A percentile compares a stretch with the other conserved stretches of the same genome.
Conservation (phyloP, 2,797 vertebrate genomes). For the Phataginus tricuspis region DNA sequence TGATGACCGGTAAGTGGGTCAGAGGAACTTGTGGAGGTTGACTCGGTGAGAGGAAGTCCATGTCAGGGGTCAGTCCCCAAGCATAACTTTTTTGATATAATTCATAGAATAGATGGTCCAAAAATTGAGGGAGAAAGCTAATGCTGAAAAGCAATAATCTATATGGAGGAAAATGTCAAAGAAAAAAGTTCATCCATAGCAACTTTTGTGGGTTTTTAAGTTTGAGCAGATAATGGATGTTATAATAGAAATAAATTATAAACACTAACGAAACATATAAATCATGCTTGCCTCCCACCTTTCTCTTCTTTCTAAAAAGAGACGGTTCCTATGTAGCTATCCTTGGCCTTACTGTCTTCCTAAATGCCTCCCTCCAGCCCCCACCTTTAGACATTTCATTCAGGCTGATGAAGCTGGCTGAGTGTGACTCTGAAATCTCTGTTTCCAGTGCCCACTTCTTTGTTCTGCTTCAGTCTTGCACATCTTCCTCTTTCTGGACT, state of each 20-base stretch:
- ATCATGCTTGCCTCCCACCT: not conserved
- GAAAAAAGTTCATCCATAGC: not conserved
- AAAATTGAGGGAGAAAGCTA: slow-evolving; percentile 88
- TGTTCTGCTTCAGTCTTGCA: not conserved
- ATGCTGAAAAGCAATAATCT: slow-evolving; percentile 90
- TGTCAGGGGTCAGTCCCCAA: slow-evolving; percentile 89
- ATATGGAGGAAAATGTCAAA: slow-evolving; percentile 52
- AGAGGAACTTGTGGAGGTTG: slow-evolving; percentile 83
- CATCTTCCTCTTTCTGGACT: not conserved
- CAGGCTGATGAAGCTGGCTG: not conserved
- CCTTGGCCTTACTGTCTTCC: not conserved
- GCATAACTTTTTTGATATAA: slow-evolving; percentile 82
- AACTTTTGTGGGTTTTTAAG: not conserved
- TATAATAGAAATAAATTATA: not conserved
- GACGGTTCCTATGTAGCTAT: not conserved
- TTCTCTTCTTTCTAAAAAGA: not conserved
- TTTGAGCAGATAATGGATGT: not conserved
- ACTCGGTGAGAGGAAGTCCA: slow-evolving; percentile 87
- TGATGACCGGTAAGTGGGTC: slow-evolving; percentile 91
- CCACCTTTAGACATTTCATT: not conserved
- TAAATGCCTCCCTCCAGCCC: not conserved
- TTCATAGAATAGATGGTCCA: slow-evolving; percentile 79
- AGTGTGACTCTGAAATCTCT: not conserved
- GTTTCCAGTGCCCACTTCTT: not conserved
- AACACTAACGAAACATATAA: not conserved